Conservation (phyloP, 2,797 vertebrate genomes). For the Alauda arvensis region DNA sequence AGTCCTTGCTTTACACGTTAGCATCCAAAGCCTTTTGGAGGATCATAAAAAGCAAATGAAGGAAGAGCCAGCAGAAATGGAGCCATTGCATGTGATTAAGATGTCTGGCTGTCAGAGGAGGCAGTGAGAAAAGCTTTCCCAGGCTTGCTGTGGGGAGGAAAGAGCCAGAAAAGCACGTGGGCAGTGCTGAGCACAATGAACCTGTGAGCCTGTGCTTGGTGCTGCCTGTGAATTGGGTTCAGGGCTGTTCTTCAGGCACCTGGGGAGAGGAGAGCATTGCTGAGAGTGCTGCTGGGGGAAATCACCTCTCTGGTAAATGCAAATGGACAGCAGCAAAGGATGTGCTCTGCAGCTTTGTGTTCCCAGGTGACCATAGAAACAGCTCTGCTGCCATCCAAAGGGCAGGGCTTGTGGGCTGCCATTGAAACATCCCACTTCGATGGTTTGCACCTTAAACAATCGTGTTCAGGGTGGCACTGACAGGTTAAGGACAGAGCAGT, state of each 20-base stretch:
- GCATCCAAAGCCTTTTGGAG: not conserved
- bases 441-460: not conserved
- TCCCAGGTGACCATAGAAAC: not conserved
- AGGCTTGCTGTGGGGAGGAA: not conserved
- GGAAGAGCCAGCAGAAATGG: not conserved
- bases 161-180: not conserved
- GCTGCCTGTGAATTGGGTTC: not conserved
- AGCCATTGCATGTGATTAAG: not conserved
- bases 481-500: not conserved
- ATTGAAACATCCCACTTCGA: not conserved
- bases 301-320: too few relatives aligned
- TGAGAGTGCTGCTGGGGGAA: not conserved
- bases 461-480: not conserved
- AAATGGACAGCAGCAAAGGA: not conserved
- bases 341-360: not conserved
- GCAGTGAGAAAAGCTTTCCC: not conserved
- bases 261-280: not conserved
- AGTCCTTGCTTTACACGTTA: constrained; percentile 11
- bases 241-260: not conserved
- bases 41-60: constrained; percentile 29
- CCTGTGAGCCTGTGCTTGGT: not conserved
- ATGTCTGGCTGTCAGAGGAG: not conserved
- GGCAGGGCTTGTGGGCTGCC: not conserved
- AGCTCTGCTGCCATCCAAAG: not conserved
- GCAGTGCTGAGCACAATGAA: not conserved